A percentile compares a stretch with the other conserved stretches of the same genome.
Evolutionary conservation across 2,797 vertebrate species (phyloP).

Genomic region (Pelobates cultripes): DNA sequence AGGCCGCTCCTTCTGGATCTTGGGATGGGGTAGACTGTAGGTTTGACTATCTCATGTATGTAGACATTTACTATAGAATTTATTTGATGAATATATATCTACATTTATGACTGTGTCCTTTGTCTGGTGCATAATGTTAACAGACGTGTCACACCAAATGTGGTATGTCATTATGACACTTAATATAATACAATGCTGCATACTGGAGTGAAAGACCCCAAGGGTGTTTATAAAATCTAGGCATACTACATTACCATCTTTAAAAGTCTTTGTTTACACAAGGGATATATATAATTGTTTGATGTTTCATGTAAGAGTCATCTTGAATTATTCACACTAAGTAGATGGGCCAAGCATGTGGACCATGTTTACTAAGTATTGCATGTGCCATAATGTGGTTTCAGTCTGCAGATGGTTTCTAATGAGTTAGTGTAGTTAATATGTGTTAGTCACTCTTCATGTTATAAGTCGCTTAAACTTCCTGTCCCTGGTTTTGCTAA

Average conservation of each 20-base stretch:
- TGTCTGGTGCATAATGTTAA: not conserved
- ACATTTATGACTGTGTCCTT: not conserved
- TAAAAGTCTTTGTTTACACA: slow-evolving; percentile 36
- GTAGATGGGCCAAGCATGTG: slow-evolving; percentile 36
- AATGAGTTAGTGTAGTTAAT: not conserved
- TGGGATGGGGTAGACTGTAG: too few relatives aligned
- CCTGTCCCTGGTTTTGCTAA: not conserved
- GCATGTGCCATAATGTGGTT: slow-evolving; percentile 33
- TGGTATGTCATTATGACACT: not conserved
- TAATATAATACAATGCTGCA: slow-evolving; percentile 21
- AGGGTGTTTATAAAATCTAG: slow-evolving; percentile 17
- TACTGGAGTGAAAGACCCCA: not conserved
- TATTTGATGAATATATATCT: too few relatives aligned
- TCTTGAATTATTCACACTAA: slow-evolving; percentile 55
- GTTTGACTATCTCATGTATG: too few relatives aligned
- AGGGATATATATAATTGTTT: slow-evolving; percentile 53
- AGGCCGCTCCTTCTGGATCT: too few relatives aligned
- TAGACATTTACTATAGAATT: too few relatives aligned
- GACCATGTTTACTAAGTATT: slow-evolving; percentile 35
- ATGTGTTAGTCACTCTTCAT: not conserved
- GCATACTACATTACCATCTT: slow-evolving; percentile 24
- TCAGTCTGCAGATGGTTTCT: not conserved
- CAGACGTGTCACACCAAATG: not conserved
- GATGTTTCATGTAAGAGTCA: slow-evolving; percentile 51
- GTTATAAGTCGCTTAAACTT: not conserved